A percentile compares a stretch with the other conserved stretches of the same genome.
Conservation (phyloP, 2,797 vertebrate species). For the Syndactyla subalaris region DNA sequence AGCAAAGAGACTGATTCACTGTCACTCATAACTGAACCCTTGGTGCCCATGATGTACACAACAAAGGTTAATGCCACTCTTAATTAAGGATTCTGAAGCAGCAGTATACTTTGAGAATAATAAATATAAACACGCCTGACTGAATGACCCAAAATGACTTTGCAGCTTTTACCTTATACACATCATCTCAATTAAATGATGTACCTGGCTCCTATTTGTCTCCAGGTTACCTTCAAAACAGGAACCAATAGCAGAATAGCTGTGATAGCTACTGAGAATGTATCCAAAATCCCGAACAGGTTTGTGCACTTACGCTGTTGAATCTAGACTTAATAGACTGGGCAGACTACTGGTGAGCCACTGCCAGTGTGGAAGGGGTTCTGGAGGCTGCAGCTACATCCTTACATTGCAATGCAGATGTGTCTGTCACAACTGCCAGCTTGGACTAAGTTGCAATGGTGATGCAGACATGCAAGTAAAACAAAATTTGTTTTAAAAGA, state of each 20-base stretch:
- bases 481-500: background rate
- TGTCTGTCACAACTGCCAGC: background rate
- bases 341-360: background rate
- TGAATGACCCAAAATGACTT: background rate
- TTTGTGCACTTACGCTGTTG: background rate
- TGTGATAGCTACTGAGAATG: background rate
- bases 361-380: background rate
- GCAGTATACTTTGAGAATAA: background rate
- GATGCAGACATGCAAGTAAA: background rate
- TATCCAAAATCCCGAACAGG: background rate
- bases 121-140: background rate
- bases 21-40: background rate
- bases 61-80: background rate
- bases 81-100: background rate
- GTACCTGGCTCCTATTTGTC: background rate
- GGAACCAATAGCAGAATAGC: background rate
- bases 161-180: background rate
- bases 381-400: background rate
- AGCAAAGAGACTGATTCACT: background rate
- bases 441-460: background rate
- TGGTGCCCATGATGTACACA: background rate
- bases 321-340: background rate
- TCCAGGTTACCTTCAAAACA: background rate
- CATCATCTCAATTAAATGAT: background rate
- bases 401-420: fast-evolving